Percentiles rank a stretch among this genome's conserved stretches.
Evolutionary conservation across 2,888 invertebrate species (phyloP).

Genomic region (Maniola hyperantus): DNA sequence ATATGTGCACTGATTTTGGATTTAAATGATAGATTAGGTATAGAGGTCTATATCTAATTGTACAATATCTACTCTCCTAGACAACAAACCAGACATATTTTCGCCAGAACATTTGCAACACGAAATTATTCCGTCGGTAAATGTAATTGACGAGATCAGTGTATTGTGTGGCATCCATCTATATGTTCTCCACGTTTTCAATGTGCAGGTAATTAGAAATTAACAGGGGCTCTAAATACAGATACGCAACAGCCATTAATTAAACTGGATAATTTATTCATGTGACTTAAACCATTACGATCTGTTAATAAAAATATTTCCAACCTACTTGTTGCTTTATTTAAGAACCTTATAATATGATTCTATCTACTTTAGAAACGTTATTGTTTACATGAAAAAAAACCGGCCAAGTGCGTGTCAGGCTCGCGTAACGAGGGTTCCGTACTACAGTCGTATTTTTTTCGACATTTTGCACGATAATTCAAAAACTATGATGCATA

Average conservation of each 20-base stretch:
- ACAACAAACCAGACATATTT: neutral
- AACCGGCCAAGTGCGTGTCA: too few relatives aligned
- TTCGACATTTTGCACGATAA: too few relatives aligned
- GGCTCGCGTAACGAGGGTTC: too few relatives aligned
- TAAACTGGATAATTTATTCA: slow-evolving; percentile 45
- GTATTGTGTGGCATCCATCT: neutral
- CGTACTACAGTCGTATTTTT: too few relatives aligned
- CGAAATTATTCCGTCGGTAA: neutral
- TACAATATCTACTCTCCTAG: neutral
- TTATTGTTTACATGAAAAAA: too few relatives aligned
- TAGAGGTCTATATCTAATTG: neutral
- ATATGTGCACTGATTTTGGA: neutral
- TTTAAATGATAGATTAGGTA: too few relatives aligned
- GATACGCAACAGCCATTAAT: slow-evolving; percentile 28
- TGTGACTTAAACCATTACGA: slow-evolving; percentile 66
- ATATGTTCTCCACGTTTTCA: slow-evolving; percentile 40
- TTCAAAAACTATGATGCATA: too few relatives aligned
- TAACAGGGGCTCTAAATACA: slow-evolving; percentile 24
- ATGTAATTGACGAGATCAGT: neutral
- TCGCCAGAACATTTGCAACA: neutral
- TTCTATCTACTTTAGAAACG: neutral
- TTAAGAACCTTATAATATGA: neutral
- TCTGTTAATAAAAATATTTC: slow-evolving; percentile 77
- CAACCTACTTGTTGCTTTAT: slow-evolving; percentile 49
- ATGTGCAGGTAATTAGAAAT: slow-evolving; percentile 30